These are phyloP conservation scores for Meloe dianella DNA, from an alignment of 2,888 invertebrate species.

Conservation along the genomic window DNA sequence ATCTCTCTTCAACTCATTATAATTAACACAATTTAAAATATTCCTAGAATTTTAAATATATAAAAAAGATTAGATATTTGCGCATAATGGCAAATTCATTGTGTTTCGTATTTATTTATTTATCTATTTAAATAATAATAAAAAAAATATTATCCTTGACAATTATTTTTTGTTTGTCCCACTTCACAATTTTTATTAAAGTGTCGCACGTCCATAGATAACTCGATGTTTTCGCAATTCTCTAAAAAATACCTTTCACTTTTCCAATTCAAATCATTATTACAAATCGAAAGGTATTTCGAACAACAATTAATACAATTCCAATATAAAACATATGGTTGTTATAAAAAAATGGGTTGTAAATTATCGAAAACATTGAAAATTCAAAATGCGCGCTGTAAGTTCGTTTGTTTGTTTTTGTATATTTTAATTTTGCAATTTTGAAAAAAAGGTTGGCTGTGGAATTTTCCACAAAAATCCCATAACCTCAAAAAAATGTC, in stretches of 20 bases:
- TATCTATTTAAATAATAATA: too few species aligned
- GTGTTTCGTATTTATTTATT: too few species aligned
- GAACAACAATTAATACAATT: neutral
- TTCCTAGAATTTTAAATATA: neutral
- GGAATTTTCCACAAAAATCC: neutral
- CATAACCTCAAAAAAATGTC: neutral
- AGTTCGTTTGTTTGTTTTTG: too few species aligned
- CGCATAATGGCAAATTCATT: too few species aligned
- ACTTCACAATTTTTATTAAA: too few species aligned
- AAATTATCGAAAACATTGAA: neutral
- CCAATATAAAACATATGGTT: neutral
- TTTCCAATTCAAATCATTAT: neutral
- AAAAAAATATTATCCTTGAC: too few species aligned
- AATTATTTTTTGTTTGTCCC: too few species aligned
- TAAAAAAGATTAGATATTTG: too few species aligned
- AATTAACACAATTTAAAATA: neutral
- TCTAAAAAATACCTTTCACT: conserved; percentile 1
- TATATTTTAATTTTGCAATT: too few species aligned
- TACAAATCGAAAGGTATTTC: neutral
- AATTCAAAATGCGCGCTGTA: neutral
- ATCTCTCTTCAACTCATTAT: neutral
- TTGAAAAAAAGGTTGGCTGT: neutral
- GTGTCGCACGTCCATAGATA: too few species aligned
- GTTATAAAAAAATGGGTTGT: neutral
- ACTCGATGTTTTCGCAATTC: too few species aligned